phyloP scores from a whole-genome alignment of 2,113 vertebrate species.

The Ornithorhynchus anatinus region DNA sequence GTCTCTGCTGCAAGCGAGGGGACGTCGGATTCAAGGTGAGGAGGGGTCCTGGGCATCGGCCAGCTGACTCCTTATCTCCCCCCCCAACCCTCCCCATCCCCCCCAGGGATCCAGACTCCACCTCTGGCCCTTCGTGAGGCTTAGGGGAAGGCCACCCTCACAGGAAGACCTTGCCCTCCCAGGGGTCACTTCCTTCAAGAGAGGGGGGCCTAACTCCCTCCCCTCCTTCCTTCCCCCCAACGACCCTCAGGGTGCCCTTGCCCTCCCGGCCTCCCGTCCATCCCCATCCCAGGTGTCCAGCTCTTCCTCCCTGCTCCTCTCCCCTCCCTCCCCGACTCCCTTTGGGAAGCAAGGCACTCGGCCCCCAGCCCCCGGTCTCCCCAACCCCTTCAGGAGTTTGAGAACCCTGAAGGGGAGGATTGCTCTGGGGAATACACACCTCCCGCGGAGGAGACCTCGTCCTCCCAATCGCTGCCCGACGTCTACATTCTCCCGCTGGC shows the following conservation, averaged over 20 bases:
- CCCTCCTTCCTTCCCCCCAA: too few species aligned
- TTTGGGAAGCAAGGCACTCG: not conserved
- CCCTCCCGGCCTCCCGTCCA: not conserved
- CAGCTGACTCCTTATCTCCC: too few species aligned
- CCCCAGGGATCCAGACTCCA: too few species aligned
- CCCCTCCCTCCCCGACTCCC: too few species aligned
- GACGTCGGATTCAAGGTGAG: constrained; percentile 93
- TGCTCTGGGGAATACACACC: constrained; percentile 88
- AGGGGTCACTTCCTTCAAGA: too few species aligned
- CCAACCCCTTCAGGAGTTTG: constrained; percentile 80
- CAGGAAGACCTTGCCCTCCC: too few species aligned
- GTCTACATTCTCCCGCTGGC: constrained; percentile 89
- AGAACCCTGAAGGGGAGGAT: constrained; percentile 90
- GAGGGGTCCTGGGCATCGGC: too few species aligned
- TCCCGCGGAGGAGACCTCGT: constrained; percentile 90
- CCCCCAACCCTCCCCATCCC: not conserved
- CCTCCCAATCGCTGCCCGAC: constrained; percentile 88
- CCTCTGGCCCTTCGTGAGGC: too few species aligned
- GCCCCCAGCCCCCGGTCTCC: not conserved
- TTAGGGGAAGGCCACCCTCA: too few species aligned
- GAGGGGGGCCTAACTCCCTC: too few species aligned
- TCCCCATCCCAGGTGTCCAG: not conserved
- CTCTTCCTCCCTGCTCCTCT: not conserved
- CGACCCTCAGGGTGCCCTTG: not conserved
- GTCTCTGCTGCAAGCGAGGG: constrained; percentile 89